Base-by-base conservation (phyloP, 2,888 invertebrate genomes). In the Helleia helle region DNA sequence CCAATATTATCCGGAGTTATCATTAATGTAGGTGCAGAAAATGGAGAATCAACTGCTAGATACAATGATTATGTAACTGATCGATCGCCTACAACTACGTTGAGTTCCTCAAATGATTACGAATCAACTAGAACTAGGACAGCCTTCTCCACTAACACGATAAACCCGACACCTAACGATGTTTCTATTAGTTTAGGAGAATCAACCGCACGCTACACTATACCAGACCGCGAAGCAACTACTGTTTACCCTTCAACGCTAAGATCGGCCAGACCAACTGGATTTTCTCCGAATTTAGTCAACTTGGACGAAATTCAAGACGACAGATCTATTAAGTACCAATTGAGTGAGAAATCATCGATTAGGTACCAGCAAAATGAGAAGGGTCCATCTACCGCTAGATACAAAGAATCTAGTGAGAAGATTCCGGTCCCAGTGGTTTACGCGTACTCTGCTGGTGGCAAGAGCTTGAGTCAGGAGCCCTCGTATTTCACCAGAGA, bases 401-500 rank as follows among this genome's bases (percentile, higher is more conserved):
- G 60, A 50, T 65, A 61, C 42, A 43, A 54, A 39, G 54, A 51
- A 11, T 43, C 56, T 22, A 59, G 54, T 38, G 59, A 58, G 42
- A 71, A 64, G 45, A 55, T 65, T 41, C 46, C 49, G 41, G 67
- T 71, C 5, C 65, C 75, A 3, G 71, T 71, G 43, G 68, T 69
- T 38, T 65, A 59, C 39, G 65, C 58, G 13, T 71, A 62, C 50
- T 68, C 79, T 1, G 71, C 74, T 3, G 60, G 61, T 38, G 67
- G 65, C 5, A 72, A 72, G 48, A 54, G 66, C 31, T 62, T 66
- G 25, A 64, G 64, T 46, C 74, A 64, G 44, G 77, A 80, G 28
- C 77, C 83, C 6, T 58, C 75, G 22, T 70, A 71, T 52, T 81
- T 74, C 54, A 84, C 84, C 18, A 73, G 80, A 47, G 84, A 84